phyloP scores from a whole-genome alignment of 2,888 invertebrate species.

The Linnaemya tessellans region DNA sequence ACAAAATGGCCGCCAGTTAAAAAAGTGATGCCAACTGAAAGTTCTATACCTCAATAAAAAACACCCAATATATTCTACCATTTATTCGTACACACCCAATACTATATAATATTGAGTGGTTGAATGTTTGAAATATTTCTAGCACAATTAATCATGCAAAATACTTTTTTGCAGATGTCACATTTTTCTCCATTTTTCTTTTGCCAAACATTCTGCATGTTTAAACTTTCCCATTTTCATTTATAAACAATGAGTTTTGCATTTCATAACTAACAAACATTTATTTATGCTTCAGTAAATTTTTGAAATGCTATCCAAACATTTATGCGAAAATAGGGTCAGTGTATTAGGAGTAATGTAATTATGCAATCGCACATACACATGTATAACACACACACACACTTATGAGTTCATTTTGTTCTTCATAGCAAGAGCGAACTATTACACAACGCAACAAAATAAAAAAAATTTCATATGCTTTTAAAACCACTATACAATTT shows the following conservation, averaged over 20 bases:
- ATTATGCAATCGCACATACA: too few species aligned
- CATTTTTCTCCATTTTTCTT: not conserved
- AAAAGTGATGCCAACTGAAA: too few species aligned
- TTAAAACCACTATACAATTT: too few species aligned
- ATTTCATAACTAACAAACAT: conserved; percentile 4
- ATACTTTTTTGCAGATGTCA: not conserved
- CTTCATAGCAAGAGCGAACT: not conserved
- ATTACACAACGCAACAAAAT: too few species aligned
- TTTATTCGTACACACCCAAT: not conserved
- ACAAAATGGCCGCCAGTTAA: too few species aligned
- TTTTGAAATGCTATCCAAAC: not conserved
- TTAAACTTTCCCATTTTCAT: conserved; percentile 4
- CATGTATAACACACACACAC: too few species aligned
- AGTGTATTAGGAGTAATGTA: conserved; percentile 1
- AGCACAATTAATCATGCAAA: not conserved
- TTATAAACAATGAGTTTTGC: not conserved
- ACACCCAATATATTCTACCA: not conserved
- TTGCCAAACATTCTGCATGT: not conserved
- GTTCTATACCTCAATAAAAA: too few species aligned
- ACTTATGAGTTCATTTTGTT: not conserved
- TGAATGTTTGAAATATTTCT: not conserved
- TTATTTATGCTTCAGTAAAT: not conserved
- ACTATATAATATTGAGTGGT: not conserved
- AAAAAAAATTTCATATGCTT: too few species aligned
- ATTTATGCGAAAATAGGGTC: not conserved